phyloP scores from a whole-genome alignment of 2,797 vertebrate species.

The Labeo calbasu region DNA sequence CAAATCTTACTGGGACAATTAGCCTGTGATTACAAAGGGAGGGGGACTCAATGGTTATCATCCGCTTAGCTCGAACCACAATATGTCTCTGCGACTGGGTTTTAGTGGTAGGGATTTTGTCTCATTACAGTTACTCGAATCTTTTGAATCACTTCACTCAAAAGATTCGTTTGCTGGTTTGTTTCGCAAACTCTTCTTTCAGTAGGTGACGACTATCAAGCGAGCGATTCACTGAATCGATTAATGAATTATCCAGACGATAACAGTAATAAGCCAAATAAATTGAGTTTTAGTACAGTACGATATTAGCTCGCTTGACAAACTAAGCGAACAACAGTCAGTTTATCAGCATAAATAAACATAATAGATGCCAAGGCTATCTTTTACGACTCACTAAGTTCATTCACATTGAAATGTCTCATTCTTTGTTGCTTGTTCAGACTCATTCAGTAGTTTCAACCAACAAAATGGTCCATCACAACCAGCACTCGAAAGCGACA shows the following conservation, averaged over 20 bases:
- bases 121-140: background rate
- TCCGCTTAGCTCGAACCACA: slow-evolving; percentile 63
- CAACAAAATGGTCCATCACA: background rate
- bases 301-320: background rate
- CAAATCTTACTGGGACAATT: slow-evolving; percentile 78
- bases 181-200: background rate
- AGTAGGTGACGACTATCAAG: no score
- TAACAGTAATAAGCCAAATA: no score
- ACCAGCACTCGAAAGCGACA: background rate
- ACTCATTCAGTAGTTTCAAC: background rate
- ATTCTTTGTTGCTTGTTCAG: background rate
- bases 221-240: background rate
- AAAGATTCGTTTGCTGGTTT: background rate
- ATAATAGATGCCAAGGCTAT: background rate
- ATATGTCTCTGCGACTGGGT: slow-evolving; percentile 59
- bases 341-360: background rate
- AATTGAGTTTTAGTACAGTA: no score
- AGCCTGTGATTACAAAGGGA: slow-evolving; percentile 67
- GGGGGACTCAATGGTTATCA: slow-evolving; percentile 59
- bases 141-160: background rate
- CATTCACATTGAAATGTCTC: background rate
- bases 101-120: slow-evolving; percentile 5
- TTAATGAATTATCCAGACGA: background rate
- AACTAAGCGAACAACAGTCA: background rate
- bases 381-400: no score